Evolutionary conservation across 1,140 invertebrate species (phyloP).

Genomic region (Nixonia krombeini): DNA sequence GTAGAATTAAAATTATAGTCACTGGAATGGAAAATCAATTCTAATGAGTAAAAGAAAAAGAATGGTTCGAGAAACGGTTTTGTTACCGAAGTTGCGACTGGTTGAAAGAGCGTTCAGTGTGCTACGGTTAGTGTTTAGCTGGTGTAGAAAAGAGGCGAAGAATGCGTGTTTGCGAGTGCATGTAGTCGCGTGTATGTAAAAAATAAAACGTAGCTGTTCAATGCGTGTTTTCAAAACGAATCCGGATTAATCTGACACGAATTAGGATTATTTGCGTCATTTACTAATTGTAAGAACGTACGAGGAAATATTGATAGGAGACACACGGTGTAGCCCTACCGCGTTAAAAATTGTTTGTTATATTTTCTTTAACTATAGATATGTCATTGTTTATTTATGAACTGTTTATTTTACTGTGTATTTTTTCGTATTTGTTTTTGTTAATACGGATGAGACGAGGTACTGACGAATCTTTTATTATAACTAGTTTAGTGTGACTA

Average conservation of each 20-base stretch:
- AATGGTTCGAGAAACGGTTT: background rate
- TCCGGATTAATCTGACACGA: conserved; percentile 26
- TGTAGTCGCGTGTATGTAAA: conserved; percentile 4
- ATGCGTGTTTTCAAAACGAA: conserved; percentile 8
- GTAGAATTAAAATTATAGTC: too few relatives aligned
- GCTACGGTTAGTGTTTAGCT: background rate
- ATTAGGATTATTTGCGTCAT: conserved; percentile 33
- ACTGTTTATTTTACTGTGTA: conserved; percentile 69
- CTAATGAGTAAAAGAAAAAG: background rate
- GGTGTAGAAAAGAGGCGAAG: conserved; percentile 13
- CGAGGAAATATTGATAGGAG: conserved; percentile 14
- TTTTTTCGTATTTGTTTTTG: conserved; percentile 67
- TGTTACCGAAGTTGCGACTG: background rate
- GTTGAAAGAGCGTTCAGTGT: background rate
- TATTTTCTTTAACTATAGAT: conserved; percentile 67
- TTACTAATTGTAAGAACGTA: conserved; percentile 25
- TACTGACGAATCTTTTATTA: conserved; percentile 55
- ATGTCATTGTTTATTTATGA: conserved; percentile 72
- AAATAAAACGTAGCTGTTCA: conserved; percentile 7
- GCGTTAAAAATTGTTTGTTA: conserved; percentile 68
- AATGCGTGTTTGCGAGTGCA: conserved; percentile 8
- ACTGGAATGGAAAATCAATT: background rate
- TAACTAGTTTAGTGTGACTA: conserved; percentile 52
- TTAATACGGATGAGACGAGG: conserved; percentile 56
- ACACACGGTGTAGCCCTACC: conserved; percentile 35